Evolutionary conservation across 2,797 vertebrate genomes (phyloP).

Genomic region (Potorous gilbertii): DNA sequence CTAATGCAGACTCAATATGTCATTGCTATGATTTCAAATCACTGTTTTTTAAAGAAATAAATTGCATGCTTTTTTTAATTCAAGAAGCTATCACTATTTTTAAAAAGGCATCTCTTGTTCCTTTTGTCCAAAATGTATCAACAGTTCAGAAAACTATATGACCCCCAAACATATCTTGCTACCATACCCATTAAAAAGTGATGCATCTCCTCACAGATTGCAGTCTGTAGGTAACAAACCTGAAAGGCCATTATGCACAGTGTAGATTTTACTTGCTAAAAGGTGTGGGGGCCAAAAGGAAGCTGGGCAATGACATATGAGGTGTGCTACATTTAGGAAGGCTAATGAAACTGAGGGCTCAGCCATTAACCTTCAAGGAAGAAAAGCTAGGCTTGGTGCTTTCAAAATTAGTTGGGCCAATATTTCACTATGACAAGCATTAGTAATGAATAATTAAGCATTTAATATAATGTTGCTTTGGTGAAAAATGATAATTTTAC

Average conservation of each 20-base stretch:
- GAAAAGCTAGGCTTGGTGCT: slow-evolving; percentile 88
- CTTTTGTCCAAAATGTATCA: not conserved
- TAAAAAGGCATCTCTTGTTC: slow-evolving; percentile 39
- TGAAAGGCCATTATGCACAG: slow-evolving; percentile 19
- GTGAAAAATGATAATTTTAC: slow-evolving; percentile 93
- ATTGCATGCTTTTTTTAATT: slow-evolving; percentile 1
- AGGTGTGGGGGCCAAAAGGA: slow-evolving; percentile 28
- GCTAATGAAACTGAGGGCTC: slow-evolving; percentile 89
- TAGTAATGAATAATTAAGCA: slow-evolving; percentile 98
- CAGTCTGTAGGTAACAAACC: slow-evolving; percentile 55
- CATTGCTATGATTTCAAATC: slow-evolving; percentile 60
- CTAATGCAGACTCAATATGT: slow-evolving; percentile 68
- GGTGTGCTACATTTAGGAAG: slow-evolving; percentile 86
- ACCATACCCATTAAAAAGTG: slow-evolving; percentile 63
- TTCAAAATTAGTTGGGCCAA: slow-evolving; percentile 90
- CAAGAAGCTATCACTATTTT: slow-evolving; percentile 58
- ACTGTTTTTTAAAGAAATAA: slow-evolving; percentile 60
- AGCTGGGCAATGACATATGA: slow-evolving; percentile 87
- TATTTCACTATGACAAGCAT: slow-evolving; percentile 95
- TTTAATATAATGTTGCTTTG: slow-evolving; percentile 94
- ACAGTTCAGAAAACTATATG: not conserved
- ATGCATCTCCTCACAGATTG: slow-evolving; percentile 52
- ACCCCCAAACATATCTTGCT: not conserved
- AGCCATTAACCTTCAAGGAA: slow-evolving; percentile 93
- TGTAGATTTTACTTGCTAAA: slow-evolving; percentile 76